phyloP scores from a whole-genome alignment of 30 jellyfish, hydroid and myxozoan species.

The Cassiopea andromeda region DNA sequence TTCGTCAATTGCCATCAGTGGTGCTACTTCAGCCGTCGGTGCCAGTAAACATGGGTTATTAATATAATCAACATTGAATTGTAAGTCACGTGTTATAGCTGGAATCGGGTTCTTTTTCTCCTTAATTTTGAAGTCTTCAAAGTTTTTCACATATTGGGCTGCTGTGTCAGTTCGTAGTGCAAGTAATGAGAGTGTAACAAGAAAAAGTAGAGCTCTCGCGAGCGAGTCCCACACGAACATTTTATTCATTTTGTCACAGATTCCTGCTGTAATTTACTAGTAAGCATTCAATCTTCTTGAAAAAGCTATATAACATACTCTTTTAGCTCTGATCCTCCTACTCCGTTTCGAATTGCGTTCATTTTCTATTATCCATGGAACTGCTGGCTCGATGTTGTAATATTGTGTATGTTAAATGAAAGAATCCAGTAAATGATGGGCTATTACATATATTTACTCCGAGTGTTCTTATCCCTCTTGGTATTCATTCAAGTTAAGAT shows the following conservation, averaged over 20 bases:
- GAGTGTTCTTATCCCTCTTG: no score
- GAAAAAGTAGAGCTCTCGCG: background rate
- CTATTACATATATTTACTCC: no score
- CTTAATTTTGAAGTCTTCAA: conserved; percentile 56
- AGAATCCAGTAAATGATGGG: no score
- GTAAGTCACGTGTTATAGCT: conserved; percentile 57
- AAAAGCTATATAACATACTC: background rate
- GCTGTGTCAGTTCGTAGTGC: conserved; percentile 8
- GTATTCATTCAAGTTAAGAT: no score
- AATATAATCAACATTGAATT: conserved; percentile 57
- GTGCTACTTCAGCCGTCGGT: conserved; percentile 64
- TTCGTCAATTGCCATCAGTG: conserved; percentile 62
- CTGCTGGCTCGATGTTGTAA: background rate
- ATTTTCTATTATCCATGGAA: background rate
- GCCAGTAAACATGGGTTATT: conserved; percentile 62
- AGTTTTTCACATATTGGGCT: conserved; percentile 27
- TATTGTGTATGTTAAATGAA: no score
- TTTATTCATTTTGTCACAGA: background rate
- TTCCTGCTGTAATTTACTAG: background rate
- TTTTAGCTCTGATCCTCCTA: background rate
- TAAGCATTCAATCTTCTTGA: background rate
- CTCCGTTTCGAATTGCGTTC: background rate
- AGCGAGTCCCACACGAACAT: background rate
- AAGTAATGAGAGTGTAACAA: background rate
- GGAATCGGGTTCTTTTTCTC: conserved; percentile 68